These are phyloP conservation scores for Cairina moschata DNA, from an alignment of 2,113 vertebrate species.

Conservation along the genomic window DNA sequence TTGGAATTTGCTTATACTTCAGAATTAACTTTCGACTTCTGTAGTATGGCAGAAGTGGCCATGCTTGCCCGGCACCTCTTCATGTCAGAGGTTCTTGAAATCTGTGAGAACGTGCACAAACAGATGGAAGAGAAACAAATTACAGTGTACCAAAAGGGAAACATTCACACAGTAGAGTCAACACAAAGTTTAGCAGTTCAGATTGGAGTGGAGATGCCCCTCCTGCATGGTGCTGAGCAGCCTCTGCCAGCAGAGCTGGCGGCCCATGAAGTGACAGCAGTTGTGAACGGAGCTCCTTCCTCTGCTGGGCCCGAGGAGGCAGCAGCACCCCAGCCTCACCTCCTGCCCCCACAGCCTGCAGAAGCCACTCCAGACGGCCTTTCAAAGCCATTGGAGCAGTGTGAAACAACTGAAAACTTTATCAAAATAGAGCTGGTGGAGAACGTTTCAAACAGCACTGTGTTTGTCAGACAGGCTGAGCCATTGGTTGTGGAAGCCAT, in stretches of 20 bases:
- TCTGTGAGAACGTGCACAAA: slow-evolving; percentile 95
- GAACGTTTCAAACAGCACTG: neutral
- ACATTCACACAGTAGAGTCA: slow-evolving; percentile 89
- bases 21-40: slow-evolving; percentile 92
- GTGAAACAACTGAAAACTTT: neutral
- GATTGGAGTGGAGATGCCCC: neutral
- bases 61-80: slow-evolving; percentile 92
- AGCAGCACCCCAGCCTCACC: neutral
- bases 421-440: slow-evolving; percentile 35
- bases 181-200: slow-evolving; percentile 66
- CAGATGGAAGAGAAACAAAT: slow-evolving; percentile 96
- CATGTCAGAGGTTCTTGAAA: slow-evolving; percentile 94
- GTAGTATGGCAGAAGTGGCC: slow-evolving; percentile 94
- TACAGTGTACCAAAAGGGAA: slow-evolving; percentile 91
- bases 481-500: neutral
- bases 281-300: slow-evolving; percentile 70
- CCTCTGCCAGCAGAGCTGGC: slow-evolving; percentile 17
- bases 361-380: neutral
- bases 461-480: neutral
- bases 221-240: neutral
- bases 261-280: slow-evolving; percentile 11
- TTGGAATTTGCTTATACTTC: slow-evolving; percentile 98
- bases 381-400: slow-evolving; percentile 10
- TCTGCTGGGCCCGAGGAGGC: slow-evolving; percentile 53
- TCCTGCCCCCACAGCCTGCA: neutral